A percentile compares a stretch with the other conserved stretches of the same genome.
Conservation (phyloP, 2,797 vertebrate genomes). For the Alosa sapidissima region DNA sequence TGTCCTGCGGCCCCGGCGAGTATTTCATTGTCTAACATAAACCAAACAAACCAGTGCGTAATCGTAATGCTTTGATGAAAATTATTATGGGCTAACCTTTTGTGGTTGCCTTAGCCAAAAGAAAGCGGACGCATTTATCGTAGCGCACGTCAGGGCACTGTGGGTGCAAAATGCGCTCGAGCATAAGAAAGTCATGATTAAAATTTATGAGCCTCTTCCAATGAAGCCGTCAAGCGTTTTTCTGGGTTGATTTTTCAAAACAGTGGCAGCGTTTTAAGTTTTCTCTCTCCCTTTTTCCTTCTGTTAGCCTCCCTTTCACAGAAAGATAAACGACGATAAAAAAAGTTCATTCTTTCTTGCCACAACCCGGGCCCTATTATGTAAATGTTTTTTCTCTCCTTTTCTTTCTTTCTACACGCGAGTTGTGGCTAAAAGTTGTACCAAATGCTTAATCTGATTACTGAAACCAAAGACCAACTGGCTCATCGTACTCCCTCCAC, state of each 20-base stretch:
- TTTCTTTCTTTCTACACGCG: conserved; percentile 89
- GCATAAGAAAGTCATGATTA: conserved; percentile 21
- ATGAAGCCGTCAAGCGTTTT: conserved; percentile 53
- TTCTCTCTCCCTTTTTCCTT: conserved; percentile 63
- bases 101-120: background rate
- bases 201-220: conserved; percentile 49
- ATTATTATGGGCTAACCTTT: conserved; percentile 27
- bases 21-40: conserved; percentile 47
- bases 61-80: conserved; percentile 22
- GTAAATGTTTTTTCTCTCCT: conserved; percentile 81
- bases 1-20: conserved; percentile 30
- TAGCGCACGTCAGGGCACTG: background rate
- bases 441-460: conserved; percentile 99
- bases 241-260: conserved; percentile 59
- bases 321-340: conserved; percentile 70
- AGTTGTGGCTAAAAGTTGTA: conserved; percentile 91
- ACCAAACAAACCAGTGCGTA: background rate
- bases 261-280: conserved; percentile 67
- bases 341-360: conserved; percentile 73
- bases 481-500: conserved; percentile 94
- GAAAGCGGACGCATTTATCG: background rate
- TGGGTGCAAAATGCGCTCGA: conserved; percentile 12
- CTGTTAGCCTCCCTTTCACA: conserved; percentile 65
- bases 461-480: conserved; percentile 95
- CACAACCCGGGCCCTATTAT: conserved; percentile 76